These are phyloP conservation scores for Pocota personata DNA, from an alignment of 2,888 invertebrate genomes.

Conservation along the genomic window DNA sequence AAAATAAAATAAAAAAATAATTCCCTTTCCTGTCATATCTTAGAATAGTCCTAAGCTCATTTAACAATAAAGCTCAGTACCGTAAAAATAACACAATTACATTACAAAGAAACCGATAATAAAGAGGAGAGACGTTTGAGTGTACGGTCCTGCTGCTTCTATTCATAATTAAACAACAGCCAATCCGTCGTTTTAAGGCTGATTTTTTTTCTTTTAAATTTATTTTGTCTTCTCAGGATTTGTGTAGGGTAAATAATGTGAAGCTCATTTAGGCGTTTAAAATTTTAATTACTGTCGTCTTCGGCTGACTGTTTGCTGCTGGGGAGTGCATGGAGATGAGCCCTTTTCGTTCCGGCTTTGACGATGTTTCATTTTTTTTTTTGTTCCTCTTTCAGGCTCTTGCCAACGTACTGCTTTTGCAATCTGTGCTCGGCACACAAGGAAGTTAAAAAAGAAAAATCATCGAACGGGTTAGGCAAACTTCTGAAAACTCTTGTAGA, in stretches of 20 bases:
- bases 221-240: slow-evolving; percentile 24
- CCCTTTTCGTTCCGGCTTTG: not conserved
- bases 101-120: not conserved
- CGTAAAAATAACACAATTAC: not conserved
- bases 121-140: not conserved
- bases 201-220: slow-evolving; percentile 1
- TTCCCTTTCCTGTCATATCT: not conserved
- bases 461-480: slow-evolving; percentile 32
- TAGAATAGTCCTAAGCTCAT: no score
- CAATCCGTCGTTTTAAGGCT: not conserved
- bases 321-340: not conserved
- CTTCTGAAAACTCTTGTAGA: slow-evolving; percentile 28
- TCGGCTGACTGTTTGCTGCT: not conserved
- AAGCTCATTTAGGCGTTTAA: slow-evolving; percentile 40
- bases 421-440: slow-evolving; percentile 20
- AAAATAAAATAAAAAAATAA: not conserved
- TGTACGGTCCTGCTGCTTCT: slow-evolving; percentile 1
- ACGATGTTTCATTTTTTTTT: slow-evolving; percentile 19
- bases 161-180: not conserved
- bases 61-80: not conserved
- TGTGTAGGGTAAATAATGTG: slow-evolving; percentile 32
- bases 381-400: not conserved
- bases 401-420: not conserved
- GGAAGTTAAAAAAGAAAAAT: slow-evolving; percentile 25
- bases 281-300: slow-evolving; percentile 49